Base-by-base conservation (phyloP, 1,140 invertebrate genomes). In the Lordiphosa mommai region DNA sequence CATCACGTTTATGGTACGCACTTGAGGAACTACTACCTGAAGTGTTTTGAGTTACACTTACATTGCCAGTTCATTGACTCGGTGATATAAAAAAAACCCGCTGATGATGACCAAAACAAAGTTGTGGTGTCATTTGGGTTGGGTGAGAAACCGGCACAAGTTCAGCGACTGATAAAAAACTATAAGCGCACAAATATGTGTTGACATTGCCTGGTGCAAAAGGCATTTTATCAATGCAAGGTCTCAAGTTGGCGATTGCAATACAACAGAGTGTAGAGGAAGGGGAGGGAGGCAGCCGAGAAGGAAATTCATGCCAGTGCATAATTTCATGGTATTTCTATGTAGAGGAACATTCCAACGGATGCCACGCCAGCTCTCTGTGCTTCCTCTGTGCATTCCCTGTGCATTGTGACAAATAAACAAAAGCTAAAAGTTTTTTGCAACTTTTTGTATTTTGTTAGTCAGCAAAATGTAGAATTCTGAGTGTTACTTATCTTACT, bases 61-160 rank as follows among this genome's bases (percentile, higher is more conserved):
- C 30, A 53, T 17, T 67, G 61, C 46, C 33, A 49, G 73, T 74
- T 80, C 70, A 32, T 66, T 64, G 56, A 68, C 44, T n/a, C 16
- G 29, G 12, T 6, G 8, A n/a, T 7, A 43, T 36, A 30, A 66
- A 63, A 57, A 50, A 56, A 50, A 49, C 65, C 36, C 52, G 51
- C 41, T 44, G 43, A 57, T 52, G 55, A 65, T 79, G 73, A 52
- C 70, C 76, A 79, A 73, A 79, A 80, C 69, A 53, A 64, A 53
- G 66, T 57, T 41, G 64, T 51, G 47, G 59, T 60, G 64, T 67
- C 64, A 67, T 52, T 63, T 63, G 40, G 59, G 8, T 23, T 27
- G 20, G 10, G 13, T 1, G 27, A 43, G 49, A 67, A 67, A 67
- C 59, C 60, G 64, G 64, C 51, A 36, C 20, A 47, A 48, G 12